These are phyloP conservation scores for Drosophila lutescens DNA, from an alignment of 2,888 invertebrate species.

Conservation along the genomic window DNA sequence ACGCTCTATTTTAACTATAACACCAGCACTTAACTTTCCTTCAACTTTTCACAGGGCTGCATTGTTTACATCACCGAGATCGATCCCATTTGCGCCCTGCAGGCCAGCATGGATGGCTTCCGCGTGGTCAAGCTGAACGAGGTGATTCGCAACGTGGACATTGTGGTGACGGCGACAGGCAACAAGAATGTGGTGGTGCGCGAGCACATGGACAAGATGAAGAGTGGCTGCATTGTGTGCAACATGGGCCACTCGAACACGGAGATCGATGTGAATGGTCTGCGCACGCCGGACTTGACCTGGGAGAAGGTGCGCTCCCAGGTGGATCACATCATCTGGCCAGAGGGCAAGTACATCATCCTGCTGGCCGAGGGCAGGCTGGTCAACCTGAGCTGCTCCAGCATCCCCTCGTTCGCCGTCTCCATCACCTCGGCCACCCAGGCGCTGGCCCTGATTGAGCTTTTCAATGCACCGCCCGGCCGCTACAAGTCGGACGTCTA, in stretches of 20 bases:
- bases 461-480: slow-evolving; percentile 97
- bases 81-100: slow-evolving; percentile 98
- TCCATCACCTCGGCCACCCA: slow-evolving; percentile 99
- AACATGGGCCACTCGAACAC: slow-evolving; percentile 99
- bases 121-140: slow-evolving; percentile 97
- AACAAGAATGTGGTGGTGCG: slow-evolving; percentile 98
- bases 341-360: slow-evolving; percentile 97
- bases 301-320: slow-evolving; percentile 99
- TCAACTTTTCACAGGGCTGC: slow-evolving; percentile 88
- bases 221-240: slow-evolving; percentile 97
- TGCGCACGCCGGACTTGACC: slow-evolving; percentile 96
- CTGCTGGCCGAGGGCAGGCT: slow-evolving; percentile 97
- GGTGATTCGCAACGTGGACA: slow-evolving; percentile 96
- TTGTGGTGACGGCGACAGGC: slow-evolving; percentile 98
- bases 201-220: slow-evolving; percentile 98
- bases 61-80: slow-evolving; percentile 95
- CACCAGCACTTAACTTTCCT: no score
- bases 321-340: slow-evolving; percentile 99
- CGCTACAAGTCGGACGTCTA: slow-evolving; percentile 99
- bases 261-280: slow-evolving; percentile 96
- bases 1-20: background rate
- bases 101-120: slow-evolving; percentile 98
- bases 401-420: slow-evolving; percentile 98
- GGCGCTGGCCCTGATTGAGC: slow-evolving; percentile 97
- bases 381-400: slow-evolving; percentile 98